Percentiles rank a stretch among this genome's conserved stretches.
Conservation (phyloP, 1,140 invertebrate species). For the Thaumetopoea pityocampa region DNA sequence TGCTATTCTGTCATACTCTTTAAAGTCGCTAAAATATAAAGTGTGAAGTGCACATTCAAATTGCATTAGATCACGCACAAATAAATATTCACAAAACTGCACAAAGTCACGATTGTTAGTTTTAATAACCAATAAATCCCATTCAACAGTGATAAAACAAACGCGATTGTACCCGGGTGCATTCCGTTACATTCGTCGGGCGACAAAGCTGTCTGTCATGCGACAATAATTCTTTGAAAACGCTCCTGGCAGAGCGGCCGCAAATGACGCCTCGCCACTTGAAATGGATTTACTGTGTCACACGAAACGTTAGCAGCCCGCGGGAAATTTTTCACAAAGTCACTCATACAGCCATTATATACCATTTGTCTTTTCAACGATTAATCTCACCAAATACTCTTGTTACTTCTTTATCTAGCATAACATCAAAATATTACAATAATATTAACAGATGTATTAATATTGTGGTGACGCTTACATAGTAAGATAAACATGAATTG, state of each 20-base stretch:
- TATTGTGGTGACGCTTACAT: no score
- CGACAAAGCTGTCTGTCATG: conserved; percentile 40
- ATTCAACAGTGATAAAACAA: conserved; percentile 26
- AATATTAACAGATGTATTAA: no score
- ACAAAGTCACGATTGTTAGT: conserved; percentile 25
- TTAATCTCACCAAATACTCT: no score
- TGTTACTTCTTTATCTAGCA: no score
- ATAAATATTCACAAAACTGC: conserved; percentile 29
- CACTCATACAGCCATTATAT: conserved; percentile 8
- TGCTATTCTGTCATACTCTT: no score
- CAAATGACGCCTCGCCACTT: conserved; percentile 21
- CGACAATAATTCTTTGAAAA: conserved; percentile 61
- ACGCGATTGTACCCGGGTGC: conserved; percentile 36
- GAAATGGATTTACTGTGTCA: conserved; percentile 46
- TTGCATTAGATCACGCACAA: no score
- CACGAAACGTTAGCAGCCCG: conserved; percentile 24
- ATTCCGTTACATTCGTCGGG: conserved; percentile 37
- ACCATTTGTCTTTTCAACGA: no score
- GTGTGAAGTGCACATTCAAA: no score
- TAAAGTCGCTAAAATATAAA: no score
- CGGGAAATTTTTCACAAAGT: conserved; percentile 22
- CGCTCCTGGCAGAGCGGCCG: conserved; percentile 39
- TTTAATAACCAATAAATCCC: conserved; percentile 30
- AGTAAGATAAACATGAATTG: no score
- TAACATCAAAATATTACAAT: no score